phyloP scores from a whole-genome alignment of 2,113 vertebrate species.

The Himantopus leucocephalus region DNA sequence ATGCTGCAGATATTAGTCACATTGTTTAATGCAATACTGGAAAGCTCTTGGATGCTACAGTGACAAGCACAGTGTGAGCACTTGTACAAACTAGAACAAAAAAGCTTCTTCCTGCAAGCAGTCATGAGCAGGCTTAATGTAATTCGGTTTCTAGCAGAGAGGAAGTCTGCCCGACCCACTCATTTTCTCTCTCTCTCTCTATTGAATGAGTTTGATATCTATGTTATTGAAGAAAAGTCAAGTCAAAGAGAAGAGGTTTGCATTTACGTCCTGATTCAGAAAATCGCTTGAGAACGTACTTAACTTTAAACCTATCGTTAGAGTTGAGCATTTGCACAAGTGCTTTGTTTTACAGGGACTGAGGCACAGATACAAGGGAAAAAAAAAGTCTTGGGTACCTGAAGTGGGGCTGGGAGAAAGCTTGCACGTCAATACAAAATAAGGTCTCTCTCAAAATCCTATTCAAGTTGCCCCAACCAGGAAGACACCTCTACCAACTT shows the following conservation, averaged over 20 bases:
- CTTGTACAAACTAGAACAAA: slow-evolving; percentile 42
- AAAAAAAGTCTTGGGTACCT: neutral
- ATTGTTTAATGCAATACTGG: slow-evolving; percentile 22
- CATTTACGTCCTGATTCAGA: neutral
- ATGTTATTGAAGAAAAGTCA: neutral
- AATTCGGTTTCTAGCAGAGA: slow-evolving; percentile 31
- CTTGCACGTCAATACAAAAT: neutral
- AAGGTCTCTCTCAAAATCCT: neutral
- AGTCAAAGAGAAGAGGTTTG: slow-evolving; percentile 24
- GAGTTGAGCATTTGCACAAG: neutral
- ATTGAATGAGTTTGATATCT: slow-evolving; percentile 26
- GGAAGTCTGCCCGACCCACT: slow-evolving; percentile 31
- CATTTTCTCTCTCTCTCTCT: neutral
- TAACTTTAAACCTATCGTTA: neutral
- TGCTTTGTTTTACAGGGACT: neutral
- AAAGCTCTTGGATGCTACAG: slow-evolving; percentile 43
- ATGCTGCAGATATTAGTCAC: slow-evolving; percentile 46
- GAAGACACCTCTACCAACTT: neutral
- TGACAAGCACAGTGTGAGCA: slow-evolving; percentile 43
- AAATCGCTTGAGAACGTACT: neutral
- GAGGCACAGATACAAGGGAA: neutral
- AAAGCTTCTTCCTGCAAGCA: slow-evolving; percentile 45
- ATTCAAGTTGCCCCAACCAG: neutral
- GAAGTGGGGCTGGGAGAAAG: neutral
- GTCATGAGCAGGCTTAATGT: slow-evolving; percentile 31